Evolutionary conservation across 2,888 invertebrate species (phyloP), one percentile per base, ranked within the genome.

Genomic region (Monochamus alternatus): DNA sequence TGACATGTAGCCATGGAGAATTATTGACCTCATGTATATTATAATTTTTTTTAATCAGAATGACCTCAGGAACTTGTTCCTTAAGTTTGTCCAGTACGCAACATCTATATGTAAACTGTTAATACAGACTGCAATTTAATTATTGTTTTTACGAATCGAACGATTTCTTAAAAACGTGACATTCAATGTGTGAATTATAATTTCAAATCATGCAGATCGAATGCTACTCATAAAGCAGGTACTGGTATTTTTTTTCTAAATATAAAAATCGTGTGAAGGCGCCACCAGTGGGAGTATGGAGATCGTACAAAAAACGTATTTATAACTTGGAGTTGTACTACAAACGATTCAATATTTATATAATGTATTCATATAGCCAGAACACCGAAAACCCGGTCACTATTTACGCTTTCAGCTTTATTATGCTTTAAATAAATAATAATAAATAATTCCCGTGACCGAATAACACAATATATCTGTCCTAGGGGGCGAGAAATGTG

Each of bases 401-500:
- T 69, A 69, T 69, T 69, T 69, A 69, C 69, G 69, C 32, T 69
- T 14, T 60, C 47, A 60, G 47, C 22, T 14, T 52, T 71, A 71
- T 71, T 71, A 63, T n/a, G 71, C 51, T 71, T 52, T 71, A 63
- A 71, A 76, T 55, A 55, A 55, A 55, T 55, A 55, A 55, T 55
- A 55, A 77, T 73, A 77, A 79, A 79, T 77, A 75, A 74, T 78
- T 74, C 68, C 71, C 74, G 73, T 79, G 75, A 79, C 77, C 74
- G 75, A 76, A 77, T 7, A 66, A 59, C 60, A 60, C 62, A 55
- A 76, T 78, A 79, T 79, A 77, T 77, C 77, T 79, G 79, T 77
- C 79, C 55, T 32, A 14, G 67, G 70, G 72, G 75, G 76, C 77
- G 75, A 78, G 76, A 81, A 82, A 81, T 78, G 78, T 81, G 81